Base-by-base conservation (phyloP, 1,140 invertebrate species). In the Aphidius ervi region DNA sequence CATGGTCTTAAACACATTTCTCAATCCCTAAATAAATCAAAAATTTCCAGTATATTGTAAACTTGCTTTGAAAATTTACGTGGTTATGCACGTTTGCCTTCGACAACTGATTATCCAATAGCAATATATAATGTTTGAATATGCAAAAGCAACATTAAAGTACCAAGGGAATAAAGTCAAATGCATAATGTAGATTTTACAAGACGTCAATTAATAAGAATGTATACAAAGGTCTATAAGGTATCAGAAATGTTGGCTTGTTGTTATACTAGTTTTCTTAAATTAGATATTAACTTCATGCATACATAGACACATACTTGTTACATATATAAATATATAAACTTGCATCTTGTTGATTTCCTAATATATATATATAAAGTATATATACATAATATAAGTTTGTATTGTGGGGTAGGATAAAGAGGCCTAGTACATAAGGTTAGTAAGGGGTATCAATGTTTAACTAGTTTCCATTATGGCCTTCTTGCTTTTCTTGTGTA, bases 161-260 rank as follows among this genome's bases (percentile, higher is more conserved):
- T 59, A 63, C 23, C 58, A 67, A 58, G 63, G 62, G 67, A 71
- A 70, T 70, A 68, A 67, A 56, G 64, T 66, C 59, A 52, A 69
- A 68, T 76, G 68, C 72, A 74, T 75, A 74, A 75, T 76, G 63
- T 59, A 74, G 63, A 66, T 53, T 65, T 41, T 58, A 67, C 62
- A 66, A 68, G 68, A 74, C 68, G 66, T 77, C 73, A 77, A 77
- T 77, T 76, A 75, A 75, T 76, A 75, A 76, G 73, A 77, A 77
- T 74, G 73, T 77, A 67, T 75, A 71, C 73, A 65, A 67, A 76
- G 70, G 73, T 70, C 68, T 59, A 58, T 67, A 67, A 65, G 67
- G 64, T 62, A 71, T 68, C 67, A 67, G 64, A 68, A 63, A 63
- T 64, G 7, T 45, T 43, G 41, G 37, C 57, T 39, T 49, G 5